Percentiles rank a stretch among this genome's conserved stretches.
These are phyloP conservation scores for Eupelmus urozonus DNA, from an alignment of 2,888 invertebrate species.

Conservation along the genomic window DNA sequence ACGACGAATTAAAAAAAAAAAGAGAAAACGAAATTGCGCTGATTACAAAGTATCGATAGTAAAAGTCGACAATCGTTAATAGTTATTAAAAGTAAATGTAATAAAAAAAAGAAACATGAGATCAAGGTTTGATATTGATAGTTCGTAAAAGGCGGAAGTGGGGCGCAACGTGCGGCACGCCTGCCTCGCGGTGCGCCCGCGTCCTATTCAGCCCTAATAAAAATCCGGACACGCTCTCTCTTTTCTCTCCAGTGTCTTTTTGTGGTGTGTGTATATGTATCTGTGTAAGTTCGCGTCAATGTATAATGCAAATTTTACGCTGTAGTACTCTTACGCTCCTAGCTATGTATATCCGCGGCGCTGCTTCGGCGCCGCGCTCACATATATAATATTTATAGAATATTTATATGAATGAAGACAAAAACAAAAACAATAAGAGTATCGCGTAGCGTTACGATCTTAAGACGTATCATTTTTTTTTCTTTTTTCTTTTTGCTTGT, in stretches of 20 bases:
- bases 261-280: constrained; percentile 16
- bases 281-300: constrained; percentile 5
- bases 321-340: constrained; percentile 37
- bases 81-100: constrained; percentile 63
- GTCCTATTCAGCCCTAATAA: constrained; percentile 56
- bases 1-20: constrained; percentile 59
- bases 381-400: constrained; percentile 43
- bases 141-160: constrained; percentile 65
- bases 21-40: constrained; percentile 50
- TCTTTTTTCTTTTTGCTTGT: constrained; percentile 12
- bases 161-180: constrained; percentile 44
- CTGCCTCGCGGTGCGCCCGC: constrained; percentile 21
- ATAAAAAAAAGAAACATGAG: constrained; percentile 73
- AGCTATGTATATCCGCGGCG: constrained; percentile 47
- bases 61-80: constrained; percentile 64
- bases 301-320: constrained; percentile 15
- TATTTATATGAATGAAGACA: constrained; percentile 54
- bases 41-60: constrained; percentile 63
- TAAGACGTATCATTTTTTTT: constrained; percentile 26
- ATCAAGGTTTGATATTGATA: constrained; percentile 74
- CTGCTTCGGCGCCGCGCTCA: constrained; percentile 23
- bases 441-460: constrained; percentile 52
- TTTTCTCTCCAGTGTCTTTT: constrained; percentile 36
- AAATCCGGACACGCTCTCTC: constrained; percentile 58
- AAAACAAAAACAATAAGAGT: constrained; percentile 57